Evolutionary conservation across 2,113 vertebrate species (phyloP).

Genomic region (Malaclemys terrapin): DNA sequence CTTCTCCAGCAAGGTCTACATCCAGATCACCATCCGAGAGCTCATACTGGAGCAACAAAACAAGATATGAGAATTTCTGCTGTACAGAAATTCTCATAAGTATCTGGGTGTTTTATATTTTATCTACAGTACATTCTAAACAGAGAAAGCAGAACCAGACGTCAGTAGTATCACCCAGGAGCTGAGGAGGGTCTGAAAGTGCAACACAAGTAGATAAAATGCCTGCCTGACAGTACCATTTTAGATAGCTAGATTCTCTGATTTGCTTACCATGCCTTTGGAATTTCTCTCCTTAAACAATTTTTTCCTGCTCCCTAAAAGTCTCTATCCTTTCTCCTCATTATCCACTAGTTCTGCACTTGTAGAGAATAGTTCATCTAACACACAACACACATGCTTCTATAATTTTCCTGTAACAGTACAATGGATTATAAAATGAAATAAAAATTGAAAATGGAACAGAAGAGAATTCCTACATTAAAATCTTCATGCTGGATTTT

Average conservation of each 20-base stretch:
- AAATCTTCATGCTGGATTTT: constrained; percentile 93
- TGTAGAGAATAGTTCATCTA: background rate
- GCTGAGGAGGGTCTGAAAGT: background rate
- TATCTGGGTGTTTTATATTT: background rate
- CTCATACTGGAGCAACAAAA: constrained; percentile 81
- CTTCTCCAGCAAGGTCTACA: constrained; percentile 92
- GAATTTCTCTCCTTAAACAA: background rate
- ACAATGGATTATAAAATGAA: background rate
- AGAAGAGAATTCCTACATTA: constrained; percentile 82
- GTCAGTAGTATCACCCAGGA: background rate
- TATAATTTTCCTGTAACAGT: background rate
- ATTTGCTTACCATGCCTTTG: background rate
- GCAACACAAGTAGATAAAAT: background rate
- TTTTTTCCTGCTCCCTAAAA: background rate
- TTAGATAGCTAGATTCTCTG: background rate
- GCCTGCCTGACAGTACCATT: background rate
- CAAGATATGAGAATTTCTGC: no score
- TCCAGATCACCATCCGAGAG: constrained; percentile 97
- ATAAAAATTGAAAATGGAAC: background rate
- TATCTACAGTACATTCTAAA: background rate
- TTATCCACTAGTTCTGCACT: background rate
- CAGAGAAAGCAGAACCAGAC: background rate
- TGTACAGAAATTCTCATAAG: background rate
- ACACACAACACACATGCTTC: background rate
- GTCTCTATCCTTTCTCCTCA: background rate